Evolutionary conservation across 2,113 vertebrate genomes (phyloP).

Genomic region (Pelvicachromis taeniatus): DNA sequence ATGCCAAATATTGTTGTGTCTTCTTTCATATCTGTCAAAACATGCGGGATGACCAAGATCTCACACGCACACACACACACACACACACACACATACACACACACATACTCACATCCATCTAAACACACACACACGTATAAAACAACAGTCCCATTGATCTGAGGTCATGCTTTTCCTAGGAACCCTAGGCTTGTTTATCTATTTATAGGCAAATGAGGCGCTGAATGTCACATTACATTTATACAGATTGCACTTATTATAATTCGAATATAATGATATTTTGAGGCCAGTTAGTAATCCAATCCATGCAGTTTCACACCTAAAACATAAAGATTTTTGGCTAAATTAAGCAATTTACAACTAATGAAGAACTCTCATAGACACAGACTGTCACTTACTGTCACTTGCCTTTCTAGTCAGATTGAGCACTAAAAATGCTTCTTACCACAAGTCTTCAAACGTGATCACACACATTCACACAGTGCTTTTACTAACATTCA

Average conservation of each 20-base stretch:
- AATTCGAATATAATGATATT: background rate
- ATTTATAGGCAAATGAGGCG: background rate
- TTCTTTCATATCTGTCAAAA: constrained; percentile 11
- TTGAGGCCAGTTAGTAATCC: background rate
- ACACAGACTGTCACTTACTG: background rate
- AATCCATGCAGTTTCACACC: background rate
- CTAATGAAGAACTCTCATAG: background rate
- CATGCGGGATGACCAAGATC: background rate
- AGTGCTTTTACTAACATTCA: background rate
- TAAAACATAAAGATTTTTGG: fast-evolving
- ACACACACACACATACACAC: background rate
- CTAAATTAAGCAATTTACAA: background rate
- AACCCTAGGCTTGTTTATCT: background rate
- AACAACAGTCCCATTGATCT: background rate
- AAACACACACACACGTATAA: background rate
- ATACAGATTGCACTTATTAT: background rate
- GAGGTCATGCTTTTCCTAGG: background rate
- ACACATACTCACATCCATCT: background rate
- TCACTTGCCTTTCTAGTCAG: background rate
- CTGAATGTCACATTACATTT: background rate
- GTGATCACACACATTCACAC: background rate
- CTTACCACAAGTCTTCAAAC: background rate
- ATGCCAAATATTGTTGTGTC: constrained; percentile 51
- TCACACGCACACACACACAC: background rate
- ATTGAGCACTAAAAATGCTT: background rate